Evolutionary conservation across 2,113 vertebrate genomes (phyloP).

Genomic region (Larimichthys crocea): DNA sequence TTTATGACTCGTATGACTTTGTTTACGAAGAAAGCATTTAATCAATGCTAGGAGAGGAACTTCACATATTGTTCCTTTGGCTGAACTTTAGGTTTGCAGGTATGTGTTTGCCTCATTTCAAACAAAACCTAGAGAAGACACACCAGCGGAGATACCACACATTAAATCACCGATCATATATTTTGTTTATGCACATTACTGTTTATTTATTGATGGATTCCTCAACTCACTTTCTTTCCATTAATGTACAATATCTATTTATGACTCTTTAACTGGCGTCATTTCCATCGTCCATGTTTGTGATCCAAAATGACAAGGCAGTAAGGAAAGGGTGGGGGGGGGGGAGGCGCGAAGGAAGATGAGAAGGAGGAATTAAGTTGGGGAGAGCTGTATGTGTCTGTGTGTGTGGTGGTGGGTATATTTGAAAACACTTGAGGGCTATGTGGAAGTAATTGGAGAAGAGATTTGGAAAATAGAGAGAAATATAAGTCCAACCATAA

Average conservation of each 20-base stretch:
- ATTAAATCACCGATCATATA: background rate
- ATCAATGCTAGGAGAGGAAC: no score
- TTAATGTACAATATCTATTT: constrained; percentile 55
- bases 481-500: constrained; percentile 19
- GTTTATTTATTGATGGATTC: constrained; percentile 30
- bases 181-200: background rate
- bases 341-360: constrained; percentile 27
- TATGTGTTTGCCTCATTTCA: background rate
- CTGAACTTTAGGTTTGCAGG: background rate
- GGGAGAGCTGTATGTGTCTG: constrained; percentile 6
- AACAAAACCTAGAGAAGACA: background rate
- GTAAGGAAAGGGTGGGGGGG: constrained; percentile 24
- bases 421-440: constrained; percentile 2
- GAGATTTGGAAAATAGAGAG: constrained; percentile 18
- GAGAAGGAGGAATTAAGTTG: constrained; percentile 29
- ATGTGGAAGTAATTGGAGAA: no score
- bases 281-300: constrained; percentile 50
- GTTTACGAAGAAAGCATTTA: no score
- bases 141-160: background rate
- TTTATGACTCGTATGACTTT: no score
- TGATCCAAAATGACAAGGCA: constrained; percentile 46
- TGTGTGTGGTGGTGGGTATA: background rate
- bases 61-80: no score
- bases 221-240: constrained; percentile 28
- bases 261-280: constrained; percentile 22